Base-by-base conservation (phyloP, 64 coral and sea anemone genomes). In the Cladopsammia gracilis region DNA sequence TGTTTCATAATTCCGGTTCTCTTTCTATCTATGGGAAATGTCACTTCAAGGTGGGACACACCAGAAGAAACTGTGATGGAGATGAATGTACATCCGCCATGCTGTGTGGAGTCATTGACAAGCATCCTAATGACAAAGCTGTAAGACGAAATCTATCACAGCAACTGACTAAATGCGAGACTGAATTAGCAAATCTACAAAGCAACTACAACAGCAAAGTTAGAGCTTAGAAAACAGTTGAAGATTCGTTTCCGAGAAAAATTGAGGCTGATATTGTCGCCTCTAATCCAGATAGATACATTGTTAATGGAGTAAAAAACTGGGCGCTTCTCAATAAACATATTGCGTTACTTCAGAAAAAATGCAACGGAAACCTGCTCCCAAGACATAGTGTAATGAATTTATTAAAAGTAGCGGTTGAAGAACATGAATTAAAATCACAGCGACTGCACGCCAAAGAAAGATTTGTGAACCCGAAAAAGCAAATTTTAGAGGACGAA, bases 221-320 rank as follows among this genome's bases (percentile, higher is more conserved):
- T 50, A 86, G 5, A 51, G 19, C 62, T 75, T 86, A 86, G 20
- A 86, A 70, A 25, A 24, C 83, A 86, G 83, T 86, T 48, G 83
- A 86, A 70, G 62, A 70, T 70, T 86, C 83, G 6, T 86, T 70
- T 70, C n/a, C 83, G 49, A 86, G 44, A 46, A 86, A 66, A 69
- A 86, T 86, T 70, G 83, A 86, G 64, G 83, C 43, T 15, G 83
- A 86, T 49, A 86, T 86, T 25, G 62, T 86, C n/a, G 9, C 64
- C 45, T 70, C 83, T 49, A 49, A 86, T 69, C 64, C 83, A 70
- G 64, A 86, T 42, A 48, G 60, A 85, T 85, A 85, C 54, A 67
- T 85, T 48, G 81, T 85, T 11, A 66, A 85, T 48, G 81, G 81
- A 48, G 66, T 86, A 50, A 86, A 86, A 86, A 70, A 86, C 65